Percentiles rank a stretch among this genome's conserved stretches.
These are phyloP conservation scores for Erithacus rubecula DNA, from an alignment of 2,797 vertebrate species.

Conservation along the genomic window DNA sequence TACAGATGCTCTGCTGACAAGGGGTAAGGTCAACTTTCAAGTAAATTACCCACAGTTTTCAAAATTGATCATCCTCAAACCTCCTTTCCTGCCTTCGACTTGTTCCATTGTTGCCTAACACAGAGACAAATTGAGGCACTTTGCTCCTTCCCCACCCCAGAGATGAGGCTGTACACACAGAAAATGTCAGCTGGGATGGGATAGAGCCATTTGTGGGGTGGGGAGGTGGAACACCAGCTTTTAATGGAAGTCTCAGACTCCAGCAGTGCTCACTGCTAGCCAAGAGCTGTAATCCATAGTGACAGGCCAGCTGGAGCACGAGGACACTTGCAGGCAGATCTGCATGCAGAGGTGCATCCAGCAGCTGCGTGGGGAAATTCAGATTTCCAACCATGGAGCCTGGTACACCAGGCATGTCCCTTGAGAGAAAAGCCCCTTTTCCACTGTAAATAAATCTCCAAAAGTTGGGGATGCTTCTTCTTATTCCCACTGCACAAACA, in stretches of 20 bases:
- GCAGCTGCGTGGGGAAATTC: background rate
- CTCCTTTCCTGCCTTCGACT: background rate
- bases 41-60: background rate
- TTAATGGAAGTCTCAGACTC: background rate
- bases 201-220: background rate
- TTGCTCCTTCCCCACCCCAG: background rate
- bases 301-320: slow-evolving; percentile 51
- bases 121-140: background rate
- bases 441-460: background rate
- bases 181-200: background rate
- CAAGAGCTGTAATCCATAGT: slow-evolving; percentile 1
- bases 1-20: background rate
- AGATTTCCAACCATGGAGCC: background rate
- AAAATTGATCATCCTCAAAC: background rate
- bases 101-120: background rate
- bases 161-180: fast-evolving
- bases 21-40: background rate
- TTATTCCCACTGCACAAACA: background rate
- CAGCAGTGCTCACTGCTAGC: background rate
- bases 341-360: background rate
- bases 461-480: background rate
- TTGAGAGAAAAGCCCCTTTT: background rate
- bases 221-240: background rate
- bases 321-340: background rate
- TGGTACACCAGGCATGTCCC: fast-evolving